Evolutionary conservation across 2,888 invertebrate species (phyloP), one percentile per base, ranked within the genome.

Genomic region (Tipula lateralis): DNA sequence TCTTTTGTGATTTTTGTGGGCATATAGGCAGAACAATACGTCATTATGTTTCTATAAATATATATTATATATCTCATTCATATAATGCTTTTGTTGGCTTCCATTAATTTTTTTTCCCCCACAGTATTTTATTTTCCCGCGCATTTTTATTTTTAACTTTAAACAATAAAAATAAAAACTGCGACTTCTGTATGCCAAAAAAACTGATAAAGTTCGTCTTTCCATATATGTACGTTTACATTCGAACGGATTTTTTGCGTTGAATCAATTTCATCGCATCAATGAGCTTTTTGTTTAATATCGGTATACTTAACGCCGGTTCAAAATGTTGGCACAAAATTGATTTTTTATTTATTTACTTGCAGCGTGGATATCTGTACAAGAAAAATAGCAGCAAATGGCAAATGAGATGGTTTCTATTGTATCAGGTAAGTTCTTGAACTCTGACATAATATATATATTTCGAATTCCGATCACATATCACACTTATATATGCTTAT

Each of bases 331-430:
- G n/a, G n/a, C n/a, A 66, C 0, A 19, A 50, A 50, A 19, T 0
- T 50, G 1, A 19, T 50, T 66, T 66, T 66, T 19, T 66, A 1
- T 85, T 29, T 84, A 82, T 50, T 85, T 87, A 87, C 86, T 89
- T 89, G 0, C 91, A 95, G 91, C 92, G 94, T 85, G 97, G 97
- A 84, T 95, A 95, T 89, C 92, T 97, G 86, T 94, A 96, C 91
- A 97, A 97, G 90, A 92, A 95, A 87, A 96, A 97, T 89, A 95
- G 93, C 87, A 94, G 94, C 86, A 97, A 96, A 90, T 97, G 97
- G 97, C 96, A 97, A 89, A 91, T 94, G 84, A 91, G 95, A 84
- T 95, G 95, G 94, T 96, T 96, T 89, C 92, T 95, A 34, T 92
- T 96, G 1, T 96, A 96, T 88, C 95, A 96, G 93, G 96, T 95